phyloP scores from a whole-genome alignment of 2,113 vertebrate genomes.

The Amphiprion ocellaris region DNA sequence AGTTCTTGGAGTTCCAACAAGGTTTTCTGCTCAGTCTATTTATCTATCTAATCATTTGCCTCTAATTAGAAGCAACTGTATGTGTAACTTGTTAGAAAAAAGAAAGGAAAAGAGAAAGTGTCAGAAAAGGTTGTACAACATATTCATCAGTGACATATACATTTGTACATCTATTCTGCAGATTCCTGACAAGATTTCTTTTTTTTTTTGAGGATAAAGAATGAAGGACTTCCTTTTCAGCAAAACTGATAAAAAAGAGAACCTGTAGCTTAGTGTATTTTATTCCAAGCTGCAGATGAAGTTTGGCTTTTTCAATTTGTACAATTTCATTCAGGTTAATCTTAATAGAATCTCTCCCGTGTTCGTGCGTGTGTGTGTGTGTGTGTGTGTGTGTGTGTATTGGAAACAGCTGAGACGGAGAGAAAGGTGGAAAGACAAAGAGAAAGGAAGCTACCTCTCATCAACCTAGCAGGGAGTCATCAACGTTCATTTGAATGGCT shows the following conservation, averaged over 20 bases:
- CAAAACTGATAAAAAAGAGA: conserved; percentile 50
- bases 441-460: conserved; percentile 44
- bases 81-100: no score
- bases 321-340: conserved; percentile 71
- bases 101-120: no score
- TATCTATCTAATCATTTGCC: no score
- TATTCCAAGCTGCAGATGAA: conserved; percentile 63
- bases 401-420: conserved; percentile 27
- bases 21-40: no score
- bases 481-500: conserved; percentile 52
- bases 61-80: no score
- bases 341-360: conserved; percentile 78
- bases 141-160: neutral
- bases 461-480: conserved; percentile 49
- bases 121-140: no score
- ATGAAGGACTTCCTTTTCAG: conserved; percentile 51
- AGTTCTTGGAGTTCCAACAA: no score
- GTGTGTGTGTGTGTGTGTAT: conserved; percentile 38
- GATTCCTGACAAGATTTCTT: conserved; percentile 15
- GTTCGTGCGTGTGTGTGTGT: conserved; percentile 32
- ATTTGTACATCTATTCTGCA: neutral
- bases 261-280: conserved; percentile 39
- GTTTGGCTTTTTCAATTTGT: conserved; percentile 76
- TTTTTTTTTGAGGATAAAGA: conserved; percentile 21
- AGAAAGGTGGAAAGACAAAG: conserved; percentile 38